Conservation (phyloP, 2,888 invertebrate genomes). For the Flexamia atlantica region DNA sequence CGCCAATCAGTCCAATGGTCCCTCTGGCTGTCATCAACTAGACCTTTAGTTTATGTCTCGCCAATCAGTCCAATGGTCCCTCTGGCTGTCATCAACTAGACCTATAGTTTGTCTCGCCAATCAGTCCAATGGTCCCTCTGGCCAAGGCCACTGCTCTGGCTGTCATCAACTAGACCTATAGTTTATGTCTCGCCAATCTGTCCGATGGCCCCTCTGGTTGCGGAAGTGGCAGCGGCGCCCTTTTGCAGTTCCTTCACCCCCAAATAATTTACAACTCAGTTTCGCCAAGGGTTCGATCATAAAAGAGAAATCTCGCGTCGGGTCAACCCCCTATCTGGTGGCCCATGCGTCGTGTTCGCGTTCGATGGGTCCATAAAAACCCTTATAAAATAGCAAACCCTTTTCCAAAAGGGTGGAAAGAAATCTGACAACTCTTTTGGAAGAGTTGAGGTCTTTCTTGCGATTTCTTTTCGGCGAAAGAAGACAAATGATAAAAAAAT, state of each 20-base stretch:
- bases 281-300: constrained; percentile 28
- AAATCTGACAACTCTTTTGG: not conserved
- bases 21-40: no score
- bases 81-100: no score
- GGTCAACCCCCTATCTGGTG: not conserved
- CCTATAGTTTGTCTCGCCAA: no score
- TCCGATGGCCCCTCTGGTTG: not conserved
- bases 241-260: constrained; percentile 29
- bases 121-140: no score
- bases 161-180: no score
- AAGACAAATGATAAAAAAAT: not conserved
- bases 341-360: not conserved
- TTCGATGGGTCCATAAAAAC: not conserved
- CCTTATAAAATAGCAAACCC: not conserved
- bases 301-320: not conserved
- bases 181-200: not conserved
- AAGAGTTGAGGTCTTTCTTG: constrained; percentile 20
- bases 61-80: no score
- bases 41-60: no score
- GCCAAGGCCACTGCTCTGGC: no score
- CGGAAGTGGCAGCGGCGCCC: constrained; percentile 17
- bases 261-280: constrained; percentile 10
- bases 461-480: not conserved
- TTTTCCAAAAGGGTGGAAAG: constrained; percentile 16
- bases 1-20: no score